Conservation (phyloP, 2,888 invertebrate genomes). For the Poecilobothrus nobilitatus region DNA sequence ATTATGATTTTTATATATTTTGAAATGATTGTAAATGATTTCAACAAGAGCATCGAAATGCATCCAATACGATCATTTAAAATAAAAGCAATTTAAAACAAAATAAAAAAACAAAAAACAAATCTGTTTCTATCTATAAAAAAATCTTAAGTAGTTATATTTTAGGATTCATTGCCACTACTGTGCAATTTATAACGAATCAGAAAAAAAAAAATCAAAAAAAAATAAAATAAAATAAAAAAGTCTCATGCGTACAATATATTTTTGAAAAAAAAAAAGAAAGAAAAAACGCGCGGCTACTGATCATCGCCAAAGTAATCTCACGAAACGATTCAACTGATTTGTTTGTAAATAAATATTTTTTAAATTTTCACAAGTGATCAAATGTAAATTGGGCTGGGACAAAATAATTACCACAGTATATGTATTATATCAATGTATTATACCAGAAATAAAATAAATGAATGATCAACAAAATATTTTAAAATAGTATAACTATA, state of each 20-base stretch:
- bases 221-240: background rate
- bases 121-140: no score
- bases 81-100: no score
- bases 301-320: conserved; percentile 1
- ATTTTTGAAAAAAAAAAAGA: background rate
- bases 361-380: background rate
- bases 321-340: conserved; percentile 17
- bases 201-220: background rate
- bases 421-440: background rate
- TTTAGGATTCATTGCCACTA: no score
- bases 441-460: background rate
- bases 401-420: background rate
- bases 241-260: background rate
- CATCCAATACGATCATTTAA: conserved; percentile 5
- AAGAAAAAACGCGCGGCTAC: background rate
- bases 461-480: no score
- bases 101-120: no score
- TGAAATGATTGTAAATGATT: background rate
- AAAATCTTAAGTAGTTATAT: no score
- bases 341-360: conserved; percentile 16
- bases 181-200: no score
- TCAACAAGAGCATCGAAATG: conserved; percentile 13
- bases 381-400: conserved; percentile 2
- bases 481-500: no score
- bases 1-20: no score